These are phyloP conservation scores for Serranus cabrilla DNA, from an alignment of 2,797 vertebrate genomes.

Conservation along the genomic window DNA sequence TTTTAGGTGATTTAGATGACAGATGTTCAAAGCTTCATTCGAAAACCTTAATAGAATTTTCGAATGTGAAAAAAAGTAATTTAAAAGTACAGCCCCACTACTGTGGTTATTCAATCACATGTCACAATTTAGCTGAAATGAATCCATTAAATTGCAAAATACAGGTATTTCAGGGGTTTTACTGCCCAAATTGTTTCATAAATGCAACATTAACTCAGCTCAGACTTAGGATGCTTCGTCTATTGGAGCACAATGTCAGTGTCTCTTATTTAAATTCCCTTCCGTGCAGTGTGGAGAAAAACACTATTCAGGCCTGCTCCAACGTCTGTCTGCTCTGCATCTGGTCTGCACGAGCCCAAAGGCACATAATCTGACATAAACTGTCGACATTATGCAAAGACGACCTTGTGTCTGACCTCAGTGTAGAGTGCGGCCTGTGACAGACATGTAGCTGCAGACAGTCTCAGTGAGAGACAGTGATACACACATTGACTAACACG, in stretches of 20 bases:
- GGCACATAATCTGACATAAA: slow-evolving; percentile 52
- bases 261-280: background rate
- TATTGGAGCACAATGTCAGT: background rate
- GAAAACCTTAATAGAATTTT: too few species aligned
- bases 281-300: background rate
- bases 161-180: background rate
- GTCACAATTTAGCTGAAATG: background rate
- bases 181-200: background rate
- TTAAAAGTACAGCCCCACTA: too few species aligned
- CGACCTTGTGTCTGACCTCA: slow-evolving; percentile 52
- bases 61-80: too few species aligned
- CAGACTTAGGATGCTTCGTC: background rate
- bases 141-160: background rate
- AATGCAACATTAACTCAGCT: background rate
- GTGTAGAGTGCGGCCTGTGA: slow-evolving; percentile 22
- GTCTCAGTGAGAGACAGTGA: slow-evolving; percentile 25
- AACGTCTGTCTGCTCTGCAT: slow-evolving; percentile 25
- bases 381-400: slow-evolving; percentile 49
- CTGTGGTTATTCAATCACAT: slow-evolving; percentile 7
- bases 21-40: too few species aligned
- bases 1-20: too few species aligned
- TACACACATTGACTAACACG: slow-evolving; percentile 26
- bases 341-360: slow-evolving; percentile 24
- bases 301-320: slow-evolving; percentile 3
- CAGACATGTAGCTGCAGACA: slow-evolving; percentile 25